phyloP scores from a whole-genome alignment of 2,797 vertebrate genomes.

The Synaphobranchus kaupii region DNA sequence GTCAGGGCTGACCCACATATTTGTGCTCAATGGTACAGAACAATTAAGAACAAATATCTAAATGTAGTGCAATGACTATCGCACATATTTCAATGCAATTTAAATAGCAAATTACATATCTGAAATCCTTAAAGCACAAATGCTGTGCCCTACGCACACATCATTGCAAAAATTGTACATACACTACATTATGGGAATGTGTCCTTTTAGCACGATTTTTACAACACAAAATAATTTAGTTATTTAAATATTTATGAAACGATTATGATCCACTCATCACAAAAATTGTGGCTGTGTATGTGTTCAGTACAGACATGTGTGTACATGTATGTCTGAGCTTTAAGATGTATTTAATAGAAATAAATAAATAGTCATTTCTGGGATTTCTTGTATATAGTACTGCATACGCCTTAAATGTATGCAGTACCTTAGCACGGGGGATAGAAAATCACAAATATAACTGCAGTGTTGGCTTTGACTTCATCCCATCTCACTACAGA shows the following conservation, averaged over 20 bases:
- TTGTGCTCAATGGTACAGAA: neutral
- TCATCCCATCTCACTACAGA: slow-evolving; percentile 44
- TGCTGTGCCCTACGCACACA: neutral
- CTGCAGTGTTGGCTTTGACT: slow-evolving; percentile 51
- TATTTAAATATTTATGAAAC: neutral
- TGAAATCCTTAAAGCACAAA: neutral
- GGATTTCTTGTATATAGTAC: neutral
- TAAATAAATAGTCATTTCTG: no score
- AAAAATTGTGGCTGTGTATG: neutral
- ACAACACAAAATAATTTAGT: neutral
- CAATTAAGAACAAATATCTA: neutral
- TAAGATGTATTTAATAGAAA: neutral
- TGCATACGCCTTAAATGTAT: neutral
- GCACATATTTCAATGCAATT: neutral
- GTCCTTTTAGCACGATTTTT: neutral
- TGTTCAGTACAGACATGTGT: no score
- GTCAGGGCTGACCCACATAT: neutral
- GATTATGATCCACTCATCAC: neutral
- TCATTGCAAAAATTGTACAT: neutral
- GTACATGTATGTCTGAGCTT: neutral
- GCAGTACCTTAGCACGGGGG: neutral
- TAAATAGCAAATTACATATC: neutral
- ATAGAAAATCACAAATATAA: neutral
- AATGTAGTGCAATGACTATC: neutral
- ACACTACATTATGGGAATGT: neutral